Base-by-base conservation (phyloP, 2,888 invertebrate genomes). In the Acrobasis consociella region DNA sequence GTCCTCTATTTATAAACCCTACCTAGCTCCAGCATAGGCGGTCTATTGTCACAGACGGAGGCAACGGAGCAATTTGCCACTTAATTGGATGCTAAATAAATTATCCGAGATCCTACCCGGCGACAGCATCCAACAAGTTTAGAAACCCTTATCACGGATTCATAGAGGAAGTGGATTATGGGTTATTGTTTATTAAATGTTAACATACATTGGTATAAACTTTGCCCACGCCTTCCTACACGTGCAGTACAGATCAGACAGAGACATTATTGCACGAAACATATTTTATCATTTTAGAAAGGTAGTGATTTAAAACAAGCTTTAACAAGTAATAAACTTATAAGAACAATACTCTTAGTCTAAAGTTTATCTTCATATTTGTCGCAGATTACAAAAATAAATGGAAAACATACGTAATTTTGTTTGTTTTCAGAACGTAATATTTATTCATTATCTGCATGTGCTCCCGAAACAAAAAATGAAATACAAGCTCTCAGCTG, bases 81-180 rank as follows among this genome's bases (percentile, higher is more conserved):
- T 55, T 71, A 72, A 72, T 73, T 75, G 69, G 67, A 67, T 17
- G 65, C 60, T 74, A 73, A 73, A 76, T 75, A 75, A 72, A 76
- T 76, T 75, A 74, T 70, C 64, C 65, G 63, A 60, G 68, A 68
- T 68, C 67, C 68, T 65, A 65, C 69, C 68, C 68, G 68, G 70
- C 65, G 73, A 75, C 74, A 76, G 72, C 69, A 11, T 70, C 67
- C 69, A 72, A 72, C 72, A 73, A 73, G 69, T 72, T 71, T 65
- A 68, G 69, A 66, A 72, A 76, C 73, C 69, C 67, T 70, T 71
- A 72, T 74, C 75, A 72, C 69, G 68, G 70, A 73, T 76, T 76
- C 74, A 73, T 73, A 75, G 69, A 64, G 64, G 71, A 72, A 69
- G 71, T 68, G 72, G 69, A 73, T 74, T 72, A 71, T 62, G 67